Base-by-base conservation (phyloP, 2,888 invertebrate species). In the Colostygia pectinataria region DNA sequence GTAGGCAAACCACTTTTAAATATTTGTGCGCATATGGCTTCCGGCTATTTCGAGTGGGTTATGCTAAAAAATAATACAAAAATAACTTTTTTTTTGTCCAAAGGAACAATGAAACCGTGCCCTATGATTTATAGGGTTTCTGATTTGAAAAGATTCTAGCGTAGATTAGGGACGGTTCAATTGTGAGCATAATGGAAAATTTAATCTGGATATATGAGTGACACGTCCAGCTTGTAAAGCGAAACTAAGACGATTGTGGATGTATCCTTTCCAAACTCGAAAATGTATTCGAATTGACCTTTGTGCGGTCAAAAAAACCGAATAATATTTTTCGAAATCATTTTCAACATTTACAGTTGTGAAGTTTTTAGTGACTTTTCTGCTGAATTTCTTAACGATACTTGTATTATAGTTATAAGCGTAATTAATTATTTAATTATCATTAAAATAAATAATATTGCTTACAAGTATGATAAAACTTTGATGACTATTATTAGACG, bases 21-120 rank as follows among this genome's bases (percentile, higher is more conserved):
- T 89, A 87, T 89, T 89, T 89, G 86, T 86, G 77, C 81, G 66
- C 88, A 86, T 76, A 87, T 84, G 87, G 85, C 86, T 90, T 90
- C 89, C 89, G 89, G 89, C 85, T 81, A 87, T 76, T 83, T 81
- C 55, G 87, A 87, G 87, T 83, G 87, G 87, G 86, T 87, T 87
- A 84, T 80, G 83, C 83, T 83, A 86, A 86, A 88, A 87, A 83
- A 80, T 77, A 61, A 55, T 53, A 66, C 60, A 61, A 62, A 71
- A 57, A 61, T 55, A 53, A 55, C 55, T 57, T 70, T 57, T 70
- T 82, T 84, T 81, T 78, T 73, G 54, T 67, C 52, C 59, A 49
- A 62, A 62, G 52, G 34, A 58, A 73, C 65, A 68, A 76, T 71
- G 62, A 62, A 66, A 69, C 51, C 65, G 66, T 78, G 76, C 74